Conservation (phyloP, 2,113 vertebrate species). For the Thunnus maccoyii region DNA sequence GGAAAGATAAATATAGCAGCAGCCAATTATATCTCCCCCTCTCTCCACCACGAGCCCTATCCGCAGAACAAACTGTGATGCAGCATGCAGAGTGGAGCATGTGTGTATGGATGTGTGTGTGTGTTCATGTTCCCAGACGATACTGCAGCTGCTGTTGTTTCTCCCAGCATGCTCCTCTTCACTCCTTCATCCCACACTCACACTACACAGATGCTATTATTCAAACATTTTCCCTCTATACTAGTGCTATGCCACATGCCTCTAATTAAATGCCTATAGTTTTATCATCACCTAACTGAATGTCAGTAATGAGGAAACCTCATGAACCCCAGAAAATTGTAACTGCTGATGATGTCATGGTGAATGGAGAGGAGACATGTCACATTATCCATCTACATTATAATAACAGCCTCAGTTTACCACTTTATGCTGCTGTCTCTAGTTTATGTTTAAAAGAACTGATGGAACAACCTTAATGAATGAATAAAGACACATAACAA, state of each 20-base stretch:
- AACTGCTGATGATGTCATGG: neutral
- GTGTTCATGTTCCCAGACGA: neutral
- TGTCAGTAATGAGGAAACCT: constrained; percentile 5
- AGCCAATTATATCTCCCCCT: constrained; percentile 43
- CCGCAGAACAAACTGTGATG: constrained; percentile 21
- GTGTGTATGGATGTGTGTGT: neutral
- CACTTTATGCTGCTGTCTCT: no score
- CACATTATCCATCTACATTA: neutral
- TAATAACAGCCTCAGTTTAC: no score
- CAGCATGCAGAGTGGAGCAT: neutral
- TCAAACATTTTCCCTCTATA: neutral
- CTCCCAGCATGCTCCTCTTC: neutral
- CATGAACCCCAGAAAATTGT: neutral
- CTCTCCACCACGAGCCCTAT: neutral
- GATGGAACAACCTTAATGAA: neutral
- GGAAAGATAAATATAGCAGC: constrained; percentile 49
- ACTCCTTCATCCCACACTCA: neutral
- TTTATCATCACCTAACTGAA: neutral
- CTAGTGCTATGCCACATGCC: neutral
- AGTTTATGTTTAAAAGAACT: no score
- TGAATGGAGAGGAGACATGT: neutral
- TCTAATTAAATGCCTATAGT: neutral
- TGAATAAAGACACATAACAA: neutral
- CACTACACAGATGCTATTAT: neutral
- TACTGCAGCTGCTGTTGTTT: constrained; percentile 9